Evolutionary conservation across 2,888 invertebrate genomes (phyloP).

Genomic region (Trilocha varians): DNA sequence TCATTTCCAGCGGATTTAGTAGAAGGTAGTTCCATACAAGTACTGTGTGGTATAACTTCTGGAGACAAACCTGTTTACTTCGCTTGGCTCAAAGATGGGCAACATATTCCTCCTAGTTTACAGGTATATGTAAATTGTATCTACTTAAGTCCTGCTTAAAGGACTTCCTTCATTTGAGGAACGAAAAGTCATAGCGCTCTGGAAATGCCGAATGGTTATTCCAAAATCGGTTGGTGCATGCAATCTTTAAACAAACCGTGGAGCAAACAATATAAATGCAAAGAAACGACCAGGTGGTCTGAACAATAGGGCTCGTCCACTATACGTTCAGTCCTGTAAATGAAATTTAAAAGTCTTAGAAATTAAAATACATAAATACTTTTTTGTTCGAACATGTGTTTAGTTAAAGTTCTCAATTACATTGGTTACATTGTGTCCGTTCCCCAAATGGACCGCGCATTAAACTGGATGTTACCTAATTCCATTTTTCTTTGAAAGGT

Average conservation of each 20-base stretch:
- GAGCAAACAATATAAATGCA: too few species aligned
- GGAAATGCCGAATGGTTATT: too few species aligned
- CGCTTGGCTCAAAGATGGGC: constrained; percentile 78
- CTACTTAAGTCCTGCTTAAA: neutral
- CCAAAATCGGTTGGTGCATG: too few species aligned
- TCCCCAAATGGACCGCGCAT: neutral
- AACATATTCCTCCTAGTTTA: constrained; percentile 72
- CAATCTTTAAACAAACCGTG: too few species aligned
- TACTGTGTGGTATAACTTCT: constrained; percentile 83
- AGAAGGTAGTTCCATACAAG: constrained; percentile 86
- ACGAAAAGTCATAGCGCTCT: too few species aligned
- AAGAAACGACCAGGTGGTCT: too few species aligned
- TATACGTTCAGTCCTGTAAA: neutral
- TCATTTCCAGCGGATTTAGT: constrained; percentile 86
- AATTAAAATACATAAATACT: too few species aligned
- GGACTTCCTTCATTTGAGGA: too few species aligned
- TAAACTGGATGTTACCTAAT: too few species aligned
- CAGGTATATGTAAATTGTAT: constrained; percentile 52
- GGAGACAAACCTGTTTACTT: constrained; percentile 81
- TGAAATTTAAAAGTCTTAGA: neutral
- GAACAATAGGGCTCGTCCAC: too few species aligned
- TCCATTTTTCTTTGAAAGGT: constrained; percentile 51
- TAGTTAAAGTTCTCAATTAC: too few species aligned
- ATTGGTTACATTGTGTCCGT: constrained; percentile 4
- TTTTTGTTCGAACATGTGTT: too few species aligned